phyloP scores from a whole-genome alignment of 2,113 vertebrate species.

The Clarias macrocephalus region DNA sequence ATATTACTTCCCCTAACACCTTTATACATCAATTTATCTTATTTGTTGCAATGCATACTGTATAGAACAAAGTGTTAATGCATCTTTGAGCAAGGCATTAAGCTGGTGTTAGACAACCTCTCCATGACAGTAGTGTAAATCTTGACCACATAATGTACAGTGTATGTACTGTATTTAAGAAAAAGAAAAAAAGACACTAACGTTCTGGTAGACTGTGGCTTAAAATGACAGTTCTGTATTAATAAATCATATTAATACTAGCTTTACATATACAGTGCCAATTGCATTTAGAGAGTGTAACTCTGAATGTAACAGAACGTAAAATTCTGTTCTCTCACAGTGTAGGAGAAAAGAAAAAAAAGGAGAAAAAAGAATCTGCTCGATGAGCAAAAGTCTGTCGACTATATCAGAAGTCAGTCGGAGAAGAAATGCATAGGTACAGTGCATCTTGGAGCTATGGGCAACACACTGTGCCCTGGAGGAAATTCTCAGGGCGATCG shows the following conservation, averaged over 20 bases:
- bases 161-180: not conserved
- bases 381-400: constrained; percentile 17
- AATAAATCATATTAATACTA: not conserved
- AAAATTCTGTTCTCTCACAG: not conserved
- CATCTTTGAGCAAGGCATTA: not conserved
- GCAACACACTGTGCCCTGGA: constrained; percentile 69
- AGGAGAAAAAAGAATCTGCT: constrained; percentile 45
- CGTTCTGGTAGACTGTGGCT: not conserved
- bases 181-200: not conserved
- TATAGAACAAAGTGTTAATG: not conserved
- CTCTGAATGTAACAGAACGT: not conserved
- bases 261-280: not conserved
- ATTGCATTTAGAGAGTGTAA: not conserved
- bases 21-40: not conserved
- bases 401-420: constrained; percentile 26
- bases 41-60: not conserved
- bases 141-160: not conserved
- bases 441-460: constrained; percentile 48
- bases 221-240: not conserved
- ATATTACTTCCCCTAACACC: not conserved
- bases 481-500: constrained; percentile 81
- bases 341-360: not conserved
- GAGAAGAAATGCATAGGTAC: constrained; percentile 58
- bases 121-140: not conserved
- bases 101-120: not conserved